These are phyloP conservation scores for Camelus bactrianus DNA, from an alignment of 2,113 vertebrate genomes.

Conservation along the genomic window DNA sequence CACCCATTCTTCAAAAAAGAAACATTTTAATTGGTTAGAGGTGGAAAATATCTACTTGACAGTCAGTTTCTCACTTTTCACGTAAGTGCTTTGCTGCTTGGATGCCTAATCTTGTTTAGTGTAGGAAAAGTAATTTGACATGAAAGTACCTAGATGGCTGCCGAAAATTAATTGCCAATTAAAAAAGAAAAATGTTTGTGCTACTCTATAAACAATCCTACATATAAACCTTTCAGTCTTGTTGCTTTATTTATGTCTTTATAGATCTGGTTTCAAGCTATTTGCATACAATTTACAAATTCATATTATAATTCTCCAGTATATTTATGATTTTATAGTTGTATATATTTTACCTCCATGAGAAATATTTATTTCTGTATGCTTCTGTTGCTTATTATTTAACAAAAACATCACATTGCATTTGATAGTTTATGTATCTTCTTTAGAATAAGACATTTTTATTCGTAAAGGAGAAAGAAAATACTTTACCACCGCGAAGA, in stretches of 20 bases:
- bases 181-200: constrained; percentile 94
- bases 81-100: constrained; percentile 91
- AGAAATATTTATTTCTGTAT: constrained; percentile 91
- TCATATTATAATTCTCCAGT: constrained; percentile 90
- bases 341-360: constrained; percentile 91
- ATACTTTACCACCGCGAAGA: constrained; percentile 63
- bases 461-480: constrained; percentile 77
- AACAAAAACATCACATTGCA: constrained; percentile 90
- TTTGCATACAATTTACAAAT: constrained; percentile 93
- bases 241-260: constrained; percentile 91
- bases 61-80: constrained; percentile 92
- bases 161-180: constrained; percentile 94
- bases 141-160: constrained; percentile 92
- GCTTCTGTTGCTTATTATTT: constrained; percentile 90
- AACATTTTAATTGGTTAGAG: constrained; percentile 93
- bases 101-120: constrained; percentile 92
- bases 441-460: constrained; percentile 85
- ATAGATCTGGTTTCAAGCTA: constrained; percentile 91
- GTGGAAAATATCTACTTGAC: constrained; percentile 92
- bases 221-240: constrained; percentile 92
- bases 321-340: constrained; percentile 92
- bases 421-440: constrained; percentile 90
- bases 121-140: constrained; percentile 92
- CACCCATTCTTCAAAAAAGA: constrained; percentile 91
- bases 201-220: constrained; percentile 93